Percentiles rank a stretch among this genome's conserved stretches.
phyloP scores from a whole-genome alignment of 1,140 invertebrate species.

The Caenorhabditis briggsae region DNA sequence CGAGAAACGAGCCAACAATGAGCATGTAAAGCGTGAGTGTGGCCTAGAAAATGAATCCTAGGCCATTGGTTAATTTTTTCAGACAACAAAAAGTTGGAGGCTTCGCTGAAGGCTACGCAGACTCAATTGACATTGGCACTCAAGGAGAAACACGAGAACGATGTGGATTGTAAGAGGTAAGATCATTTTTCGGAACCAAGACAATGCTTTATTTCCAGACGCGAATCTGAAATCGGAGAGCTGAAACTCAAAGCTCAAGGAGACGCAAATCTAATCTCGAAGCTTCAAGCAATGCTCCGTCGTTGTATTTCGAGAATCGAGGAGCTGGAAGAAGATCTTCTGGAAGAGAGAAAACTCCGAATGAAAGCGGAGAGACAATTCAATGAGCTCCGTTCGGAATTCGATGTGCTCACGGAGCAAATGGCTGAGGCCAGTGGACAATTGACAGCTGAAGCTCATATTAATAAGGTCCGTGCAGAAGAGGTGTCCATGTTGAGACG shows the following conservation, averaged over 20 bases:
- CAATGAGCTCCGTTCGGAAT: conserved; percentile 91
- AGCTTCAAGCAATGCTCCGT: conserved; percentile 97
- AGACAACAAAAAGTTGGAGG: conserved; percentile 68
- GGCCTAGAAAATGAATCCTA: too few species aligned
- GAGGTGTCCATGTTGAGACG: conserved; percentile 86
- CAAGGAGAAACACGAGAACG: conserved; percentile 62
- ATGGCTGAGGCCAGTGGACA: conserved; percentile 87
- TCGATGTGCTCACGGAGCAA: conserved; percentile 94
- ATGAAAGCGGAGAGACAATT: conserved; percentile 94
- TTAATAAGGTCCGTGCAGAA: conserved; percentile 98
- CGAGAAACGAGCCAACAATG: conserved; percentile 62
- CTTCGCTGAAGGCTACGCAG: conserved; percentile 66
- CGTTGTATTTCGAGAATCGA: conserved; percentile 95
- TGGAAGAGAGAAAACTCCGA: conserved; percentile 93
- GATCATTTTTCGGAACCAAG: neutral
- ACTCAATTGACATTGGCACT: conserved; percentile 66
- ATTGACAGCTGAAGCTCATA: conserved; percentile 95
- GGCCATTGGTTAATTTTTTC: conserved; percentile 10
- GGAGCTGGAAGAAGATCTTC: conserved; percentile 96
- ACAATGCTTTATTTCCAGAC: conserved; percentile 25
- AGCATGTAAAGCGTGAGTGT: conserved; percentile 83
- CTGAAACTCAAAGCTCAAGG: conserved; percentile 70
- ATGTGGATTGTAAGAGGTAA: conserved; percentile 66
- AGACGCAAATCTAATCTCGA: conserved; percentile 86
- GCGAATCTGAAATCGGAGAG: conserved; percentile 70